Percentiles rank a stretch among this genome's conserved stretches.
These are phyloP conservation scores for Podarcis raffonei DNA, from an alignment of 2,113 vertebrate genomes.

Conservation along the genomic window DNA sequence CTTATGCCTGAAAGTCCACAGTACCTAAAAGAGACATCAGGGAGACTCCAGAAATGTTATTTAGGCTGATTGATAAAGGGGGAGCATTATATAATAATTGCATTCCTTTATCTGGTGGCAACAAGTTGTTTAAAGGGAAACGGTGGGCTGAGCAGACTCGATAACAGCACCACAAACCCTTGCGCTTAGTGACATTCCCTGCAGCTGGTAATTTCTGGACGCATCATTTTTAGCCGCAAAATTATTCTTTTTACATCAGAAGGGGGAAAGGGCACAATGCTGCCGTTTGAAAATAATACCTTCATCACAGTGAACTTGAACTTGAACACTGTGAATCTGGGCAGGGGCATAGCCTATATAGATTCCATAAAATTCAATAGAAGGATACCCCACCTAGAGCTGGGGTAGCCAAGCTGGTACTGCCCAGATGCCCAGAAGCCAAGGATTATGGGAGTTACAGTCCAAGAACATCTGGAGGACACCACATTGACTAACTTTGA, in stretches of 20 bases:
- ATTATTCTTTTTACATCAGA: neutral
- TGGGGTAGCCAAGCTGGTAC: too few species aligned
- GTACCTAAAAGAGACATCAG: too few species aligned
- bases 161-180: neutral
- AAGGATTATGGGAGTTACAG: too few species aligned
- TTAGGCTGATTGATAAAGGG: too few species aligned
- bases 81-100: too few species aligned
- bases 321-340: neutral
- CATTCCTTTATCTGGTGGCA: too few species aligned
- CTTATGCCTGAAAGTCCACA: too few species aligned
- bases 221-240: constrained; percentile 13
- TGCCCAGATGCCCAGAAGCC: too few species aligned
- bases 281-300: neutral
- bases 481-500: too few species aligned
- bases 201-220: neutral
- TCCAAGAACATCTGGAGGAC: too few species aligned
- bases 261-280: neutral
- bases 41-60: too few species aligned
- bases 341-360: neutral
- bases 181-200: neutral
- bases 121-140: too few species aligned
- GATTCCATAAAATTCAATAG: neutral
- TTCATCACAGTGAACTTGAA: neutral
- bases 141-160: neutral
- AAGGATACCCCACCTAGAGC: neutral